Evolutionary conservation across 2,113 vertebrate species (phyloP).

Genomic region (Cyanistes caeruleus): DNA sequence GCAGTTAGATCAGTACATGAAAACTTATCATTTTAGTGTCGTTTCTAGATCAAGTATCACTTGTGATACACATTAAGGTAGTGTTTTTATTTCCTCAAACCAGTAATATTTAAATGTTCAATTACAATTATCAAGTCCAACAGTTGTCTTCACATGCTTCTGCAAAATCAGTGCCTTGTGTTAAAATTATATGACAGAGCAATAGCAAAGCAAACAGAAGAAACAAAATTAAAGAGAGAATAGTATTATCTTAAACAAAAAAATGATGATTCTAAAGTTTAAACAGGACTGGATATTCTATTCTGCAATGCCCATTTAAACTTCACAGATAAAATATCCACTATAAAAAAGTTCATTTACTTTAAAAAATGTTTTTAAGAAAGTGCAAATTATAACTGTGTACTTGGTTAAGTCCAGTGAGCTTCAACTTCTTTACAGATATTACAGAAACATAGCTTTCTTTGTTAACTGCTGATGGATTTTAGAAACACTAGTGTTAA

Average conservation of each 20-base stretch:
- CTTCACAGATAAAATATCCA: neutral
- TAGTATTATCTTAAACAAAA: neutral
- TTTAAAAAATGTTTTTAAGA: neutral
- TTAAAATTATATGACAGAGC: neutral
- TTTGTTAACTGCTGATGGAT: neutral
- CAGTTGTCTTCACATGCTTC: neutral
- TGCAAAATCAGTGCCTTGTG: slow-evolving; percentile 10
- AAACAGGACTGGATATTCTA: neutral
- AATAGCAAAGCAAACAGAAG: slow-evolving; percentile 50
- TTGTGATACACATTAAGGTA: slow-evolving; percentile 66
- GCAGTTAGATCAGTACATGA: slow-evolving; percentile 66
- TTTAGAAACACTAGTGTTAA: neutral
- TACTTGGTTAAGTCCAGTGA: neutral
- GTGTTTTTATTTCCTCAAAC: slow-evolving; percentile 27
- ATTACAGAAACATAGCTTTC: neutral
- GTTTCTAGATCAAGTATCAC: slow-evolving; percentile 62
- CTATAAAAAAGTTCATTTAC: neutral
- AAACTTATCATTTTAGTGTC: slow-evolving; percentile 58
- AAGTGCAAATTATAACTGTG: neutral
- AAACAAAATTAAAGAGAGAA: slow-evolving; percentile 41
- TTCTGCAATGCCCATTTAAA: neutral
- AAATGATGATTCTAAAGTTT: neutral
- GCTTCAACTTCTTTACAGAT: neutral
- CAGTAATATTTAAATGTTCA: neutral
- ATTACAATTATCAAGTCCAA: neutral